Evolutionary conservation across 2,797 vertebrate species (phyloP).

Genomic region (Propithecus deckenii): DNA sequence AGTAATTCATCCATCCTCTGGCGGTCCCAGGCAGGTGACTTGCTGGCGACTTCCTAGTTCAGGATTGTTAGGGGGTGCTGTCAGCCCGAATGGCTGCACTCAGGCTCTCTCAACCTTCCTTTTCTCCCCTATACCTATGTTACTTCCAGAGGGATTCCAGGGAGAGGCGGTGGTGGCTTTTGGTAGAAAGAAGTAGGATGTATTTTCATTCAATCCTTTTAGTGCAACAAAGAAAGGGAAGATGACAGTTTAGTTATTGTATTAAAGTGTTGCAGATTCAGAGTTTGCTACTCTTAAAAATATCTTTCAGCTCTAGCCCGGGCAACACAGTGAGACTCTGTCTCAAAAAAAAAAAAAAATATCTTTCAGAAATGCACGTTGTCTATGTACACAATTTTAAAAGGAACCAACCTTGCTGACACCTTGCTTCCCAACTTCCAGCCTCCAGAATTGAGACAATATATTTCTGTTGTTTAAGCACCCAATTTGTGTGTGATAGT

Average conservation of each 20-base stretch:
- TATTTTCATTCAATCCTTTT: neutral
- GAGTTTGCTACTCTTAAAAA: slow-evolving; percentile 1
- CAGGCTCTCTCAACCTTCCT: neutral
- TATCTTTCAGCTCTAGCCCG: neutral
- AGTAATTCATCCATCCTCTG: neutral
- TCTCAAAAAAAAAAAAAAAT: neutral
- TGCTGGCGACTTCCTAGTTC: neutral
- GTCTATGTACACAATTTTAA: neutral
- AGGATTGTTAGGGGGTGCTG: neutral
- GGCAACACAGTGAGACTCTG: no score
- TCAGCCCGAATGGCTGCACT: neutral
- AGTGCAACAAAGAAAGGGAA: neutral
- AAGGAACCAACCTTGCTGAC: neutral
- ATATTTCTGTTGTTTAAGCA: no score
- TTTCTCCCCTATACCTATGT: neutral
- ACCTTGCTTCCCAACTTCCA: no score
- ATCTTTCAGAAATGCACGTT: neutral
- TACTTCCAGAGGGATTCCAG: neutral
- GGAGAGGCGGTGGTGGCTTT: neutral
- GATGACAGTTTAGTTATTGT: neutral
- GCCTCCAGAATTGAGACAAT: no score
- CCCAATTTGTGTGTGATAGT: no score
- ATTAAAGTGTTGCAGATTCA: neutral
- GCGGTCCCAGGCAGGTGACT: neutral
- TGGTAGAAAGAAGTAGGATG: neutral